Evolutionary conservation across 1,140 invertebrate genomes (phyloP).

Genomic region (Parapsyche elsis): DNA sequence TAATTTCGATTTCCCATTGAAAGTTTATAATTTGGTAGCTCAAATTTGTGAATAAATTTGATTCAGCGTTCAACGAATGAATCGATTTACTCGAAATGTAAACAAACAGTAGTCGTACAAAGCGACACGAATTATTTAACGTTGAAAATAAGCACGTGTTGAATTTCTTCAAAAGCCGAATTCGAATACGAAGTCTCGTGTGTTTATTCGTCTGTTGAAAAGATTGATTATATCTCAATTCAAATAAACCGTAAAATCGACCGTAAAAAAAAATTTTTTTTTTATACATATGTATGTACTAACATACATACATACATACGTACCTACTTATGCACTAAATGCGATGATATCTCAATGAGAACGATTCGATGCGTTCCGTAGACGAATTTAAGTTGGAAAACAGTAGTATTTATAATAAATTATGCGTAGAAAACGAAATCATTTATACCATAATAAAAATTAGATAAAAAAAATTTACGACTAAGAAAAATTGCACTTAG

Average conservation of each 20-base stretch:
- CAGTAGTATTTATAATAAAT: no score
- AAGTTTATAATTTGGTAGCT: no score
- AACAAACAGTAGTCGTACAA: background rate
- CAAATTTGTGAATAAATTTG: no score
- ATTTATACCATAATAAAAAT: background rate
- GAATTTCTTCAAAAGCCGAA: conserved; percentile 6
- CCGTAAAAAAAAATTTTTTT: conserved; percentile 17
- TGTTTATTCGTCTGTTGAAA: conserved; percentile 9
- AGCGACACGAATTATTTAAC: background rate
- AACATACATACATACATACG: no score
- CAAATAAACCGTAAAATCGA: conserved; percentile 24
- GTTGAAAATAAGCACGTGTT: background rate
- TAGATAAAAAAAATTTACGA: background rate
- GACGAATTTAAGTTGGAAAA: background rate
- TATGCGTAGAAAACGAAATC: background rate
- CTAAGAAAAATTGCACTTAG: background rate
- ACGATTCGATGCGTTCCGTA: conserved; percentile 4
- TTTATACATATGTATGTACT: no score
- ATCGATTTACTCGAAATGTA: no score
- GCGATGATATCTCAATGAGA: conserved; percentile 20
- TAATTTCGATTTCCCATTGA: no score
- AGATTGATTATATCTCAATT: conserved; percentile 24
- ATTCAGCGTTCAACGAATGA: no score
- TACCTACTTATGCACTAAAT: conserved; percentile 15
- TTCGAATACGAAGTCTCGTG: background rate